A percentile compares a stretch with the other conserved stretches of the same genome.
phyloP scores from a whole-genome alignment of 2,113 vertebrate genomes.

The Hepsetus odoe region DNA sequence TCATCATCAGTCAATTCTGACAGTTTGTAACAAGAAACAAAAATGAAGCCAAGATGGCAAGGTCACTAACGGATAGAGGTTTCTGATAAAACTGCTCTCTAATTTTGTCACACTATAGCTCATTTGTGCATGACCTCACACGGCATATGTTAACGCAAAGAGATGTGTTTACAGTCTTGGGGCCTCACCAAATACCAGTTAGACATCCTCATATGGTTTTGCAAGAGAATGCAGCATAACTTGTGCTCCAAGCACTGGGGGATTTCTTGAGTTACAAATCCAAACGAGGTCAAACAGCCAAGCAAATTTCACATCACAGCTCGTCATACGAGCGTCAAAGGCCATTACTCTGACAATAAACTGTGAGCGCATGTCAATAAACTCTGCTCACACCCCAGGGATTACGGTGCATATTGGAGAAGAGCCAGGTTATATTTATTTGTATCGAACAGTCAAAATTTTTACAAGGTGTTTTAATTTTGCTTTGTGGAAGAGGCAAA shows the following conservation, averaged over 20 bases:
- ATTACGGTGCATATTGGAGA: slow-evolving; percentile 5
- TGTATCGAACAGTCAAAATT: slow-evolving; percentile 33
- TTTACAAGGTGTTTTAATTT: slow-evolving; percentile 62
- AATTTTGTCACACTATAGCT: too few relatives aligned
- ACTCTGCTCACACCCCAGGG: slow-evolving; percentile 26
- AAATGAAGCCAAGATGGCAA: too few relatives aligned
- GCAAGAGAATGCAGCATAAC: slow-evolving; percentile 26
- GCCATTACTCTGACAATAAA: slow-evolving; percentile 30
- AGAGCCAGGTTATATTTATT: slow-evolving; percentile 50
- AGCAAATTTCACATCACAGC: slow-evolving; percentile 28
- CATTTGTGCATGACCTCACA: not conserved
- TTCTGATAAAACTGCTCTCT: too few relatives aligned
- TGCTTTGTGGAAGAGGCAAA: slow-evolving; percentile 23
- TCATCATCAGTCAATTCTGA: too few relatives aligned
- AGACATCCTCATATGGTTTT: slow-evolving; percentile 21
- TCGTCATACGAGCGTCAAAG: slow-evolving; percentile 26
- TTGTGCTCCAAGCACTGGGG: not conserved
- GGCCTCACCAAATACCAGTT: slow-evolving; percentile 8
- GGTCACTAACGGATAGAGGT: too few relatives aligned
- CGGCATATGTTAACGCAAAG: not conserved
- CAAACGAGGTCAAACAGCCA: not conserved
- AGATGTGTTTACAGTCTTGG: not conserved
- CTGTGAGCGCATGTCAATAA: not conserved
- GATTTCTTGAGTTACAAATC: not conserved
- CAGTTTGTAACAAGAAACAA: too few relatives aligned